phyloP scores from a whole-genome alignment of 1,140 invertebrate species.

The Coptotermes formosanus region DNA sequence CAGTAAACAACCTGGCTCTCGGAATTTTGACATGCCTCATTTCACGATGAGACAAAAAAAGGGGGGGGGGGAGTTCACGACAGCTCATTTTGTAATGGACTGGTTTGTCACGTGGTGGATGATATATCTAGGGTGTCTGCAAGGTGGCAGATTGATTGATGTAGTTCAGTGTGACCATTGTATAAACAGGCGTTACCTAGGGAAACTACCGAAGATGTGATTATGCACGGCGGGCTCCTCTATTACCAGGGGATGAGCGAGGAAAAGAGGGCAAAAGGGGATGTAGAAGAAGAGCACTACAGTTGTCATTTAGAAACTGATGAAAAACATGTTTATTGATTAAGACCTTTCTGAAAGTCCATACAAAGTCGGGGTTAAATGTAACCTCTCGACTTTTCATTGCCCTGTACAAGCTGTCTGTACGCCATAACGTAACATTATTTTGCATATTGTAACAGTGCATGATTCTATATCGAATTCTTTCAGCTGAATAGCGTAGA shows the following conservation, averaged over 20 bases:
- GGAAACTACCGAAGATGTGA: not conserved
- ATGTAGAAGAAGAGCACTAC: no score
- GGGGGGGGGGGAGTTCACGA: not conserved
- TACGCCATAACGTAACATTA: no score
- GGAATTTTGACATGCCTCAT: constrained; percentile 11
- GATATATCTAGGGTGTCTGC: constrained; percentile 17
- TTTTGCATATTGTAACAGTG: no score
- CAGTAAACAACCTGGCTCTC: not conserved
- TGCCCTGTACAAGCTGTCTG: no score
- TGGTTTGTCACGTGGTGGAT: not conserved
- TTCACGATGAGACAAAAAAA: not conserved
- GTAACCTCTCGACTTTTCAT: no score
- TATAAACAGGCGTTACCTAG: constrained; percentile 7
- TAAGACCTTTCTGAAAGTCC: no score
- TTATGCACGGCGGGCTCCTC: not conserved
- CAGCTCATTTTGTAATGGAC: constrained; percentile 18
- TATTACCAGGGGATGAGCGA: not conserved
- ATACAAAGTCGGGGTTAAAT: no score
- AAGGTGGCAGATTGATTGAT: constrained; percentile 18
- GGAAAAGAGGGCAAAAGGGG: not conserved
- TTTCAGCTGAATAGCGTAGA: no score
- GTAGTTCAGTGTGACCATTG: not conserved
- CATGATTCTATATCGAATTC: no score
- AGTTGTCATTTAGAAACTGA: no score
- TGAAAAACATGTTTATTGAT: no score